Evolutionary conservation across 2,888 invertebrate species (phyloP).

Genomic region (Dryadula phaetusa): DNA sequence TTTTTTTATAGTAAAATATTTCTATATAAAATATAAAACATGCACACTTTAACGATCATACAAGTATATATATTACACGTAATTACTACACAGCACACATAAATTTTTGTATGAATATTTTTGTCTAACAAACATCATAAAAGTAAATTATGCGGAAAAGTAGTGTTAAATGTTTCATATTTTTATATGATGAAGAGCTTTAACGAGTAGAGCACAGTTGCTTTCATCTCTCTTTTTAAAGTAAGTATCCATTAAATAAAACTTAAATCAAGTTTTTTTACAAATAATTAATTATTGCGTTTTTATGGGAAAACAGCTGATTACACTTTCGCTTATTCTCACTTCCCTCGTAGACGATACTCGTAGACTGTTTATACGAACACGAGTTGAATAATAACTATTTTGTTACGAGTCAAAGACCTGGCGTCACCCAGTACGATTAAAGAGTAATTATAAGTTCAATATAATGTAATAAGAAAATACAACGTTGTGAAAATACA

Average conservation of each 20-base stretch:
- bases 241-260: constrained; percentile 7
- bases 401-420: constrained; percentile 44
- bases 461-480: constrained; percentile 23
- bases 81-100: not conserved
- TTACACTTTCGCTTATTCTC: constrained; percentile 34
- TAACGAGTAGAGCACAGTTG: not conserved
- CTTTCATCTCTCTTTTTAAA: not conserved
- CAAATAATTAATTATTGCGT: constrained; percentile 2
- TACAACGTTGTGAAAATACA: not conserved
- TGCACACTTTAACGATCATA: not conserved
- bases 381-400: constrained; percentile 41
- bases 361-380: constrained; percentile 28
- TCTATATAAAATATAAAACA: not conserved
- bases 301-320: constrained; percentile 19
- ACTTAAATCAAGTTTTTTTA: not conserved
- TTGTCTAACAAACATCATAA: constrained; percentile 2
- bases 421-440: constrained; percentile 33
- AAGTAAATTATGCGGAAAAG: constrained; percentile 14
- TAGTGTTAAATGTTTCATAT: constrained; percentile 8
- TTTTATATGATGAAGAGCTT: not conserved
- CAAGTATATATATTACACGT: not conserved
- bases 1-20: not conserved
- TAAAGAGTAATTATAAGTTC: constrained; percentile 22
- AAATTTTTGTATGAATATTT: constrained; percentile 6
- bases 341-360: constrained; percentile 30